These are phyloP conservation scores for Herpetotheres cachinnans DNA, from an alignment of 2,113 vertebrate genomes.

Conservation along the genomic window DNA sequence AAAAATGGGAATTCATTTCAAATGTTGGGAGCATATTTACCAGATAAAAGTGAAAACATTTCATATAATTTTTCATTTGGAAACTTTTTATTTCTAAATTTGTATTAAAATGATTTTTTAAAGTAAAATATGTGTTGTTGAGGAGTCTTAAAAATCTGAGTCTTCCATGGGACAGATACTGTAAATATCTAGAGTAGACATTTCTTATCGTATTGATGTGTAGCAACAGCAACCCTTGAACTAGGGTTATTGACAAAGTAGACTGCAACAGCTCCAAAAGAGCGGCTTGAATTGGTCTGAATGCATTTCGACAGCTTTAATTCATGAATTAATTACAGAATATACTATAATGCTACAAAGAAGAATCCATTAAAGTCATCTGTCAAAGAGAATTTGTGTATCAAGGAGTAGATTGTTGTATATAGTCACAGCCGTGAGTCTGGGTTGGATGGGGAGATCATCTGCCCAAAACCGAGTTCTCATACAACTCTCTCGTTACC, in stretches of 20 bases:
- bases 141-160: background rate
- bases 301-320: background rate
- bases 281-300: background rate
- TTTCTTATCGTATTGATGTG: background rate
- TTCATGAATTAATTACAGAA: slow-evolving; percentile 31
- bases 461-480: background rate
- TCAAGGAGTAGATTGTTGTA: background rate
- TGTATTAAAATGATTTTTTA: background rate
- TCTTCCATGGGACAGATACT: background rate
- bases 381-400: slow-evolving; percentile 28
- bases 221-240: background rate
- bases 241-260: slow-evolving; percentile 18
- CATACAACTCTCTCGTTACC: background rate
- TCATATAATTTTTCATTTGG: background rate
- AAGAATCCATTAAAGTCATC: slow-evolving; percentile 39
- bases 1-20: background rate
- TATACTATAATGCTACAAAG: background rate
- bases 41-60: background rate
- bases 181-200: background rate
- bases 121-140: background rate
- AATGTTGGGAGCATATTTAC: background rate
- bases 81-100: background rate
- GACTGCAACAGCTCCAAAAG: background rate
- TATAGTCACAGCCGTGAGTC: background rate
- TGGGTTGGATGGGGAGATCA: background rate